Evolutionary conservation across 2,797 vertebrate species (phyloP).

Genomic region (Lycodopsis pacificus): DNA sequence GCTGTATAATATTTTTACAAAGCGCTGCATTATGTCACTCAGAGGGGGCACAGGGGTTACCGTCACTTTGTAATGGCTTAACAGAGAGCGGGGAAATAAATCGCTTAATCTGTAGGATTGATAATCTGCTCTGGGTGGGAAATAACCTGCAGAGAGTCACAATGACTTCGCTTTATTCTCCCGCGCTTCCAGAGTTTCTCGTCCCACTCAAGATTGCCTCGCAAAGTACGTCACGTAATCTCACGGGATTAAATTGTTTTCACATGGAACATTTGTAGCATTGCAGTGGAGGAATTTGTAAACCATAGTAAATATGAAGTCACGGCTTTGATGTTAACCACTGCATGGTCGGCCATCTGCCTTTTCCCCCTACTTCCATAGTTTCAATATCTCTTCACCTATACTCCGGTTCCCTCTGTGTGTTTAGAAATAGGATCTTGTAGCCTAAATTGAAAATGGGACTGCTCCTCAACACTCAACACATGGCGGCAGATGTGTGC

Average conservation of each 20-base stretch:
- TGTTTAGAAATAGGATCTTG: slow-evolving; percentile 78
- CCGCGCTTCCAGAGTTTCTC: slow-evolving; percentile 38
- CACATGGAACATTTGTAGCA: slow-evolving; percentile 55
- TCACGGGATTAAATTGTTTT: slow-evolving; percentile 71
- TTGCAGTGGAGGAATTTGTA: slow-evolving; percentile 40
- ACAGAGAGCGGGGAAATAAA: slow-evolving; percentile 43
- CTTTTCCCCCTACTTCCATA: slow-evolving; percentile 31
- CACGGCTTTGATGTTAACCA: slow-evolving; percentile 58
- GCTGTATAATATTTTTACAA: slow-evolving; percentile 15
- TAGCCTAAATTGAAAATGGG: slow-evolving; percentile 68
- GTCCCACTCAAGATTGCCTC: slow-evolving; percentile 48
- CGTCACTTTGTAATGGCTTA: slow-evolving; percentile 46
- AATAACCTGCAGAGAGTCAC: slow-evolving; percentile 70
- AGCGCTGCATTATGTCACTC: slow-evolving; percentile 2
- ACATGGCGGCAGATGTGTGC: slow-evolving; percentile 77
- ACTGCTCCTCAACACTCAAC: slow-evolving; percentile 68
- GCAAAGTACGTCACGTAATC: slow-evolving; percentile 57
- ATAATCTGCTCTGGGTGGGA: slow-evolving; percentile 61
- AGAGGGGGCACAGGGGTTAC: slow-evolving; percentile 24
- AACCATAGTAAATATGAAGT: slow-evolving; percentile 54
- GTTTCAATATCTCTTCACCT: slow-evolving; percentile 11
- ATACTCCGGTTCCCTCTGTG: slow-evolving; percentile 34
- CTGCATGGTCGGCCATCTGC: slow-evolving; percentile 47
- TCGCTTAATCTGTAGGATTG: slow-evolving; percentile 59
- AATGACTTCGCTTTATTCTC: slow-evolving; percentile 72